These are phyloP conservation scores for Dilophus febrilis DNA, from an alignment of 2,888 invertebrate genomes.

Conservation along the genomic window DNA sequence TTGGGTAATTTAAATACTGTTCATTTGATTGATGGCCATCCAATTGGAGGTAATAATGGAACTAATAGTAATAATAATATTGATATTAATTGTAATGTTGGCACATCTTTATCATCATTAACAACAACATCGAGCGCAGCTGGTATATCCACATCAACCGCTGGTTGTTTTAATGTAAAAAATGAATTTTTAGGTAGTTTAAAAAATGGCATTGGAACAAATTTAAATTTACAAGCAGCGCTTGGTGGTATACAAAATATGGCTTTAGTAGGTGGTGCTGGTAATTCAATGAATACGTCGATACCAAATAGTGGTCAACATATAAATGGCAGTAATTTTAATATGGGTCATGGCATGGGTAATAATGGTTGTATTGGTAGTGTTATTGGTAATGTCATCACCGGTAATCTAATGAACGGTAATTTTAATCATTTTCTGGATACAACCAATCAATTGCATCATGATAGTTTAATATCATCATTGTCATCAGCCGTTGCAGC, in stretches of 20 bases:
- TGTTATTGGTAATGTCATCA: conserved; percentile 2
- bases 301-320: conserved; percentile 13
- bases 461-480: conserved; percentile 16
- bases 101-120: conserved; percentile 13
- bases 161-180: conserved; percentile 22
- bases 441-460: conserved; percentile 17
- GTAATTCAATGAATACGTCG: conserved; percentile 9
- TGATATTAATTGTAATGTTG: no score
- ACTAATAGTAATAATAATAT: no score
- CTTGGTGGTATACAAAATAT: conserved; percentile 21
- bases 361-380: neutral
- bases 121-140: neutral
- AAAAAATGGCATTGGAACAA: conserved; percentile 17
- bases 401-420: conserved; percentile 5
- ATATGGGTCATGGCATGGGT: conserved; percentile 14
- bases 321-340: conserved; percentile 13
- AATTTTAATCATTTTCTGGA: conserved; percentile 7
- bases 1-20: conserved; percentile 25
- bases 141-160: no score
- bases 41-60: conserved; percentile 5
- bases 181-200: conserved; percentile 19
- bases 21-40: neutral
- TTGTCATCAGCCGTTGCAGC: conserved; percentile 16
- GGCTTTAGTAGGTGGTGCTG: conserved; percentile 18
- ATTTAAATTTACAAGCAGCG: conserved; percentile 28